Percentiles rank a stretch among this genome's conserved stretches.
Evolutionary conservation across 2,888 invertebrate genomes (phyloP).

Genomic region (Lasioglossum lativentre): DNA sequence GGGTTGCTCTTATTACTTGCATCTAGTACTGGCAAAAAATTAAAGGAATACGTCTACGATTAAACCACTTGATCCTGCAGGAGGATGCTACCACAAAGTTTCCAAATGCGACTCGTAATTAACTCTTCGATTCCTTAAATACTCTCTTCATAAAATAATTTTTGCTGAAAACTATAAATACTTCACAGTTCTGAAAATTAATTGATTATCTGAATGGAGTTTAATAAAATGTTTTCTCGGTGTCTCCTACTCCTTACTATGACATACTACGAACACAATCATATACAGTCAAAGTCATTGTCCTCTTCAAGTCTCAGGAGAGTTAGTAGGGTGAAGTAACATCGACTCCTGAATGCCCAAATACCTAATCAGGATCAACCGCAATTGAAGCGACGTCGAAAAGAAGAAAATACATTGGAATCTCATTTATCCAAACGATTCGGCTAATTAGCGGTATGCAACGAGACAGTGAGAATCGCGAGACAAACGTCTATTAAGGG

Average conservation of each 20-base stretch:
- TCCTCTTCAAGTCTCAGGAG: neutral
- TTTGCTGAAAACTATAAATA: neutral
- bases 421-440: slow-evolving; percentile 17
- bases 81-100: neutral
- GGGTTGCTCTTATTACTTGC: slow-evolving; percentile 33
- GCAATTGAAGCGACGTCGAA: neutral
- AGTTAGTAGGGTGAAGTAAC: neutral
- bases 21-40: slow-evolving; percentile 32
- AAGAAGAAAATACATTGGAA: neutral
- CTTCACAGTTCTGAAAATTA: neutral
- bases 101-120: neutral
- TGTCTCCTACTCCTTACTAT: neutral
- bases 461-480: slow-evolving; percentile 30
- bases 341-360: neutral
- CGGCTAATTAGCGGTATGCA: slow-evolving; percentile 17
- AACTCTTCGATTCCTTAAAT: neutral
- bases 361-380: neutral
- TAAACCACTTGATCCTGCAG: slow-evolving; percentile 14
- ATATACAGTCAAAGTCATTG: slow-evolving; percentile 2
- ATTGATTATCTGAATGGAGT: neutral
- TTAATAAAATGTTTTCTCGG: neutral
- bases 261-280: neutral
- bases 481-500: slow-evolving; percentile 33
- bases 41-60: slow-evolving; percentile 13
- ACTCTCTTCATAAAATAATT: neutral